Base-by-base conservation (phyloP, 2,888 invertebrate genomes). In the Amorpha juglandis region DNA sequence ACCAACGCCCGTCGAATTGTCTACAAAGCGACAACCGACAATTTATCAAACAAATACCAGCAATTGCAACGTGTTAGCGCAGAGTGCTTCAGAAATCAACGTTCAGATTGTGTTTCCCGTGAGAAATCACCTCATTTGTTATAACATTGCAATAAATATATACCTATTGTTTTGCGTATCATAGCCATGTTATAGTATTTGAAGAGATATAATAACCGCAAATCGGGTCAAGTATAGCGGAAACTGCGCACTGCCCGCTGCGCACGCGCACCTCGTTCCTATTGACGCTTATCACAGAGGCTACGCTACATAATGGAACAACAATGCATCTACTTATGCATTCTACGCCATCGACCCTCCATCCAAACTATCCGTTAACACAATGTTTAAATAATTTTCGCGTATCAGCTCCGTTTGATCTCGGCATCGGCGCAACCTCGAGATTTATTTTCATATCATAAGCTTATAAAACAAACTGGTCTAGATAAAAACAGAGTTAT, bases 151-250 rank as follows among this genome's bases (percentile, higher is more conserved):
- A 69, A 63, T 65, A 65, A 64, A 64, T 48, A 48, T 66, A 71
- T 71, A 72, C 67, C 71, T 73, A 74, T 78, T 81, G 78, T 80
- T 75, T 65, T 67, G 58, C 64, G 65, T 71, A 69, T 70, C 19
- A 42, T 58, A 12, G 42, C 58, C 58, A 69, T 70, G 71, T 71
- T 75, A 69, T 68, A 73, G 68, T 75, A 58, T 58, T 73, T 78
- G 74, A 75, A 79, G 72, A 77, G 74, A 80, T 81, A 82, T 83
- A 83, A 83, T 83, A 81, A 79, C 71, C 78, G 74, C 75, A 71
- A 91, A 88, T 80, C 79, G 78, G 91, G 92, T 92, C 92, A 92
- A 92, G 91, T 90, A 89, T 90, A 91, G 86, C 90, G 92, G 91
- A 92, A 91, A 82, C 84, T 68, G 74, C 72, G 75, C 71, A 77